Base-by-base conservation (phyloP, 2,888 invertebrate genomes). In the Cosmia pyralina region DNA sequence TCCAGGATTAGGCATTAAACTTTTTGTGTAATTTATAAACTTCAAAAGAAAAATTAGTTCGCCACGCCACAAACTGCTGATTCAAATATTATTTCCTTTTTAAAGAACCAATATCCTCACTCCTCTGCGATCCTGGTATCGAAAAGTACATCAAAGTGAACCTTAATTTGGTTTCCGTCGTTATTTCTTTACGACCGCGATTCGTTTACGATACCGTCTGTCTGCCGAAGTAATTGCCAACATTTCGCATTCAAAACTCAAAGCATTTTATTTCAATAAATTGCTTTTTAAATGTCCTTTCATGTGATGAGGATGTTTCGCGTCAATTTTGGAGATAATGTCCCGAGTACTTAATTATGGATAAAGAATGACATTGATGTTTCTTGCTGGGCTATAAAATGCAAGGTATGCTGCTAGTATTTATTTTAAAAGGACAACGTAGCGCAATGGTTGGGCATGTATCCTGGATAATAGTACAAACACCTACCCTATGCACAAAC, bases 131-230 rank as follows among this genome's bases (percentile, higher is more conserved):
- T 46, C 52, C 64, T 59, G 59, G 34, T 65, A 81, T 75, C 69
- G 59, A 70, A 48, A 79, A 63, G 48, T 69, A 64, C 74, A 75
- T 78, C 74, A 70, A 75, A 71, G 79, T 46, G 48, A 81, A 79
- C 63, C 63, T 64, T 85, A 82, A 83, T 83, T 85, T 69, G 59
- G n/a, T 85, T 75, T 62, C 64, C 55, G 52, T 75, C 82, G 79
- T 72, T 69, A 83, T 67, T 69, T 79, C 17, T 83, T 82, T 82
- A 83, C 76, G 79, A 79, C 50, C 62, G n/a, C 50, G 83, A 82
- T 85, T 38, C 50, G 69, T 82, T 83, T 79, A 85, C 76, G 85
- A 83, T 83, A 76, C 50, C 48, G 75, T 74, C 85, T 58, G 73
- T 52, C 71, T 77, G 58, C 7, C 17, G 5, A 50, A 65, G 66